A percentile compares a stretch with the other conserved stretches of the same genome.
phyloP scores from a whole-genome alignment of 2,797 vertebrate genomes.

The Pseudomugil tenellus region DNA sequence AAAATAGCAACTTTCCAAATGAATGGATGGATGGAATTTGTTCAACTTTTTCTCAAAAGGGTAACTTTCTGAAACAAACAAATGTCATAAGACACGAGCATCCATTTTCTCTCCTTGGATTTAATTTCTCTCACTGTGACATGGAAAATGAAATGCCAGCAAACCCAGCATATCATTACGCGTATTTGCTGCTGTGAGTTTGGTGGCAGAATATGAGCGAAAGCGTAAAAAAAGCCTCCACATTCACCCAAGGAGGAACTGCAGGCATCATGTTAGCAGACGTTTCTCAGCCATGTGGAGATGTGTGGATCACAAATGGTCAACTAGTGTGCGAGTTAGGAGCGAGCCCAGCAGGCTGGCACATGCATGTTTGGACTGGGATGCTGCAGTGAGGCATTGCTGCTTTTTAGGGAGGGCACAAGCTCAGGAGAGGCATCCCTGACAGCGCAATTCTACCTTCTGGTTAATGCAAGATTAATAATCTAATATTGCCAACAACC shows the following conservation, averaged over 20 bases:
- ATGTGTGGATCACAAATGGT: conserved; percentile 24
- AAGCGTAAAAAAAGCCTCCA: conserved; percentile 1
- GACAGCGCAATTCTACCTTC: conserved; percentile 22
- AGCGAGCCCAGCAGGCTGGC: conserved; percentile 38
- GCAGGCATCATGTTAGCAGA: conserved; percentile 60
- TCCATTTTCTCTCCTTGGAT: conserved; percentile 10
- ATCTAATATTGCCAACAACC: not conserved
- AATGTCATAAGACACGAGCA: not conserved
- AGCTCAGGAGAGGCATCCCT: conserved; percentile 59
- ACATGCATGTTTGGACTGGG: conserved; percentile 71
- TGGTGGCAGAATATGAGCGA: conserved; percentile 4
- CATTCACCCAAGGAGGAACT: conserved; percentile 45
- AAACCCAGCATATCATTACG: conserved; percentile 27
- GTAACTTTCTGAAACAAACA: conserved; percentile 7
- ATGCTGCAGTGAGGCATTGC: conserved; percentile 44
- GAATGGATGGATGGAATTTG: conserved; percentile 53
- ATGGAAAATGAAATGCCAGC: conserved; percentile 38
- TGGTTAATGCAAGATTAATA: conserved; percentile 28
- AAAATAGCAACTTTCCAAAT: conserved; percentile 24
- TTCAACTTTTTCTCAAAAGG: conserved; percentile 23
- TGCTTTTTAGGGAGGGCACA: conserved; percentile 61
- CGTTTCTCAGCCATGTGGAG: conserved; percentile 36
- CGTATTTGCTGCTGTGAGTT: conserved; percentile 25
- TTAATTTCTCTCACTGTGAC: conserved; percentile 29
- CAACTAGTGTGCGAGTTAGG: conserved; percentile 61